A percentile compares a stretch with the other conserved stretches of the same genome.
phyloP scores from a whole-genome alignment of 2,113 vertebrate genomes.

The Hippocampus guttulatus region DNA sequence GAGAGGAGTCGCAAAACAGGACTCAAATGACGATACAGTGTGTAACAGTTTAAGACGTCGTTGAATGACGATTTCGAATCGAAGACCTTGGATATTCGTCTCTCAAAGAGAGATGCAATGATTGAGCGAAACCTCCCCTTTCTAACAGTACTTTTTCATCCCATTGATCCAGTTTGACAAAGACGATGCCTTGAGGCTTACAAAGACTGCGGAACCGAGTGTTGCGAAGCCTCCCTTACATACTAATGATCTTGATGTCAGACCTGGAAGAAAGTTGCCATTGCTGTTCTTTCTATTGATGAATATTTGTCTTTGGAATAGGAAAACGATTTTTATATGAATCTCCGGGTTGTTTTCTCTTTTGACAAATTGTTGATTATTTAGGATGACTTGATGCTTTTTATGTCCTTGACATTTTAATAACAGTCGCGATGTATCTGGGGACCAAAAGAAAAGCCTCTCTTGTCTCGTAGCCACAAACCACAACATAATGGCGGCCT shows the following conservation, averaged over 20 bases:
- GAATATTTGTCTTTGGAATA: not conserved
- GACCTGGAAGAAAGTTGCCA: constrained; percentile 47
- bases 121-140: constrained; percentile 15
- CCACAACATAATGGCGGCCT: not conserved
- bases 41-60: too few relatives aligned
- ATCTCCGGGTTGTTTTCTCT: constrained; percentile 29
- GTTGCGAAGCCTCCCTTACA: constrained; percentile 35
- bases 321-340: constrained; percentile 27
- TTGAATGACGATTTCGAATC: too few relatives aligned
- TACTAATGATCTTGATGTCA: constrained; percentile 55
- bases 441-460: not conserved
- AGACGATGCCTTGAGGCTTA: constrained; percentile 46
- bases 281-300: constrained; percentile 23
- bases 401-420: constrained; percentile 39
- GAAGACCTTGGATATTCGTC: not conserved
- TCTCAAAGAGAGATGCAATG: not conserved
- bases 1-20: not conserved
- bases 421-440: constrained; percentile 12
- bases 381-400: constrained; percentile 49
- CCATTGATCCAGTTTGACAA: constrained; percentile 12
- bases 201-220: not conserved
- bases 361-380: constrained; percentile 52
- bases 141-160: constrained; percentile 39
- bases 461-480: not conserved
- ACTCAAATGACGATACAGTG: too few relatives aligned